Evolutionary conservation across 2,113 vertebrate species (phyloP), one percentile per base, ranked within the genome.

Genomic region (Chitala chitala): DNA sequence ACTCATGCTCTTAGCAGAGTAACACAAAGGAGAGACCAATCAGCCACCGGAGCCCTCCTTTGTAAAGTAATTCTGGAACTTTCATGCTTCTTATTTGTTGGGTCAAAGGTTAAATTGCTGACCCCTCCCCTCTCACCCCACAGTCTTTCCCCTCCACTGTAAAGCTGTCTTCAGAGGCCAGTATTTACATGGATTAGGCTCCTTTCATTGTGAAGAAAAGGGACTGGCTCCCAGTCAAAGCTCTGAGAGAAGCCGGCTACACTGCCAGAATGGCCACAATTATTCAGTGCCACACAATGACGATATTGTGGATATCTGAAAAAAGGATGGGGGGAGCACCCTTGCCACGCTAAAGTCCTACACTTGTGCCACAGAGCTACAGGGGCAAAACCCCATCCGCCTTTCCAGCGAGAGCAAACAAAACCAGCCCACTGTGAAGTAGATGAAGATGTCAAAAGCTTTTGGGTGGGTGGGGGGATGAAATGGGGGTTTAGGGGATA

Each of bases 21-120:
- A 74, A 69, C 78, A 89, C 86, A 95, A 95, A 94, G 93, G 94
- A 94, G 92, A 17, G 93, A 92, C 89, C 93, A 92, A 94, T 94
- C 95, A 93, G 93, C 94, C 94, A 91, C 92, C 90, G 91, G 92
- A 94, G 94, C 90, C 92, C 89, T 92, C 92, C 92, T 94, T 98
- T 98, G 94, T 97, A 94, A 92, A 95, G 93, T 92, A 96, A 98
- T 98, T 98, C 95, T 89, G 91, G 93, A 96, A 96, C 94, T 98
- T 98, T 96, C 95, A 96, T 96, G 94, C 94, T 95, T 96, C 95
- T 98, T 97, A 98, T 98, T 98, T 99, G 97, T 96, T 92, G 94
- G 96, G 97, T 95, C 94, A 98, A 92, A 99, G 97, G 95, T 99
- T 98, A 99, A 99, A 99, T 98, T 96, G 95, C 94, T 98, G 95